A percentile compares a stretch with the other conserved stretches of the same genome.
Conservation (phyloP, 2,113 vertebrate species). For the Ailurus styani region DNA sequence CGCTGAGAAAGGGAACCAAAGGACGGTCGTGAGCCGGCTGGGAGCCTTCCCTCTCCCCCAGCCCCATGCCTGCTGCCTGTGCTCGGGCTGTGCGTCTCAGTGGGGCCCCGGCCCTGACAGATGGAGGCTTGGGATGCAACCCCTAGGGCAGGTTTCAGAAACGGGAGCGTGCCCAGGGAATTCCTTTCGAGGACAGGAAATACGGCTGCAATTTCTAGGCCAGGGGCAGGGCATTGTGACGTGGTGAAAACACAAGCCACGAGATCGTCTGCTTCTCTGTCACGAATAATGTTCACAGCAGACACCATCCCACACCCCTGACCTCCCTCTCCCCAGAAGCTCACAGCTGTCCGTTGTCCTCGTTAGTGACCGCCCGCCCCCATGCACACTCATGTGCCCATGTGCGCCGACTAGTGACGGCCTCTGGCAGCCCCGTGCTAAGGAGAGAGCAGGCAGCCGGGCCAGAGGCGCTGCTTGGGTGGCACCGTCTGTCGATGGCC, state of each 20-base stretch:
- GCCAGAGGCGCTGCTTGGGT: neutral
- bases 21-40: neutral
- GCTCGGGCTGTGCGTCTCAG: neutral
- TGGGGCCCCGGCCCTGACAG: neutral
- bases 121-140: neutral
- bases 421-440: neutral
- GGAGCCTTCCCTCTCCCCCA: neutral
- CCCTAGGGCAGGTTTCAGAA: neutral
- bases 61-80: neutral
- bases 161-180: neutral
- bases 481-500: neutral
- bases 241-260: neutral
- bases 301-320: neutral
- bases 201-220: neutral
- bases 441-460: neutral
- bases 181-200: neutral
- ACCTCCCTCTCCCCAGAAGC: neutral
- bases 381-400: fast-evolving
- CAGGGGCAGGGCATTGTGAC: neutral
- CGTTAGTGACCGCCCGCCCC: neutral
- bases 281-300: neutral
- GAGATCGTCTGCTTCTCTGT: neutral
- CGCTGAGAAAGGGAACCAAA: neutral
- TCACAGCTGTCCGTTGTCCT: neutral
- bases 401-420: neutral